These are phyloP conservation scores for Camponotus pennsylvanicus DNA, from an alignment of 1,140 invertebrate genomes.

Conservation along the genomic window DNA sequence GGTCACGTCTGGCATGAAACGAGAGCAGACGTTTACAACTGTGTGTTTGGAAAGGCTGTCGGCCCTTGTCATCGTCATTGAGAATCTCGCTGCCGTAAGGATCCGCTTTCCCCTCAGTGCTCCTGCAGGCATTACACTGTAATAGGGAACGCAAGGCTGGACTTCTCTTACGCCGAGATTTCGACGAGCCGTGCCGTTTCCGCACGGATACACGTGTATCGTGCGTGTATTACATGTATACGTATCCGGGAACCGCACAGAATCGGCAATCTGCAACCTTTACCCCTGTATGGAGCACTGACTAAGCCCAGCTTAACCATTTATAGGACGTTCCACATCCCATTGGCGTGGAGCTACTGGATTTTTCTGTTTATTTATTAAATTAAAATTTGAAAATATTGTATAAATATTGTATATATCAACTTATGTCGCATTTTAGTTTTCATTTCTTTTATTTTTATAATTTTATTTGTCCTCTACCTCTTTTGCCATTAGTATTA, in stretches of 20 bases:
- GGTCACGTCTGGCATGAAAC: conserved; percentile 83
- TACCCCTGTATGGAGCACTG: conserved; percentile 71
- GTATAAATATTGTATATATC: neutral
- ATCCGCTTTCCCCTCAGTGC: conserved; percentile 59
- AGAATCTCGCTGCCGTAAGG: conserved; percentile 68
- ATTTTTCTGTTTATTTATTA: neutral
- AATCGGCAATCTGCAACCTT: conserved; percentile 77
- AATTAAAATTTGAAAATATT: conserved; percentile 7
- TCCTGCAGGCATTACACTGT: conserved; percentile 66
- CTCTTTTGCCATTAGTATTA: neutral
- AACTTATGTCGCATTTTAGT: neutral
- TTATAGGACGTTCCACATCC: conserved; percentile 67
- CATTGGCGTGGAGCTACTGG: conserved; percentile 59
- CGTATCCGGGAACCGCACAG: conserved; percentile 60
- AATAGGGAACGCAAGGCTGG: conserved; percentile 45
- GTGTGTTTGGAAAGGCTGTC: conserved; percentile 84
- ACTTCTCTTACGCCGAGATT: conserved; percentile 69
- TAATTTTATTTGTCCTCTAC: neutral
- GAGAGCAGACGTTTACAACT: conserved; percentile 84
- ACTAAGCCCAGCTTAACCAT: conserved; percentile 75
- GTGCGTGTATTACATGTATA: conserved; percentile 42
- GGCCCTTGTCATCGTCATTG: conserved; percentile 82
- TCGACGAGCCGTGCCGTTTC: conserved; percentile 58
- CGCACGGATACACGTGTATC: conserved; percentile 67
- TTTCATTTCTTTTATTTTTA: neutral